Evolutionary conservation across 2,888 invertebrate species (phyloP).

Genomic region (Ochropleura leucogaster): DNA sequence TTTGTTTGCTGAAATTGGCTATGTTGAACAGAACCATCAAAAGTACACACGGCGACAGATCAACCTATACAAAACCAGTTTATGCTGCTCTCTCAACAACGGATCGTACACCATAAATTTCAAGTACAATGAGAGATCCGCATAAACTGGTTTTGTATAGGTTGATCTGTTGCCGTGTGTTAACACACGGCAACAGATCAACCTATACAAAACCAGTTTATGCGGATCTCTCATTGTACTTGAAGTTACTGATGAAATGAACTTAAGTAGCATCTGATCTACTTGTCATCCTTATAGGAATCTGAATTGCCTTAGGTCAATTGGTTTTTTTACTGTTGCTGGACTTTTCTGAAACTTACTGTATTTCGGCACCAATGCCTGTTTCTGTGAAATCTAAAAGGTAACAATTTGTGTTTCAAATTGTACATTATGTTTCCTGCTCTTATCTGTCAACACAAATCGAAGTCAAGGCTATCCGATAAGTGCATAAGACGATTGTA

Average conservation of each 20-base stretch:
- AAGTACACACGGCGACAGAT: too few species aligned
- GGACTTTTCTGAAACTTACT: not conserved
- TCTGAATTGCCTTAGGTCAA: not conserved
- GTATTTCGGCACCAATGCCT: not conserved
- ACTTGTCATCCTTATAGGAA: not conserved
- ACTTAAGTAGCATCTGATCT: too few species aligned
- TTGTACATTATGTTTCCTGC: constrained; percentile 21
- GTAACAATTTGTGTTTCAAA: not conserved
- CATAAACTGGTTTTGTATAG: too few species aligned
- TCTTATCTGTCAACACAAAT: constrained; percentile 18
- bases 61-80: too few species aligned
- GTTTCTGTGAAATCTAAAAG: not conserved
- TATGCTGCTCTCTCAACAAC: too few species aligned
- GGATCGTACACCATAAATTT: too few species aligned
- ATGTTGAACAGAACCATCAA: not conserved
- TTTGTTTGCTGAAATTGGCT: not conserved
- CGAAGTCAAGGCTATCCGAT: constrained; percentile 44
- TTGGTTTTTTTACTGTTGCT: not conserved
- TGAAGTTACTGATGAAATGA: too few species aligned
- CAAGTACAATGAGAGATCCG: too few species aligned
- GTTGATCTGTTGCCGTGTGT: too few species aligned
- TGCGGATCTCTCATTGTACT: too few species aligned
- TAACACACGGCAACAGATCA: too few species aligned
- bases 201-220: too few species aligned
- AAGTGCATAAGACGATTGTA: constrained; percentile 18